Conservation (phyloP, 2,888 invertebrate species). For the Coleophora deauratella region DNA sequence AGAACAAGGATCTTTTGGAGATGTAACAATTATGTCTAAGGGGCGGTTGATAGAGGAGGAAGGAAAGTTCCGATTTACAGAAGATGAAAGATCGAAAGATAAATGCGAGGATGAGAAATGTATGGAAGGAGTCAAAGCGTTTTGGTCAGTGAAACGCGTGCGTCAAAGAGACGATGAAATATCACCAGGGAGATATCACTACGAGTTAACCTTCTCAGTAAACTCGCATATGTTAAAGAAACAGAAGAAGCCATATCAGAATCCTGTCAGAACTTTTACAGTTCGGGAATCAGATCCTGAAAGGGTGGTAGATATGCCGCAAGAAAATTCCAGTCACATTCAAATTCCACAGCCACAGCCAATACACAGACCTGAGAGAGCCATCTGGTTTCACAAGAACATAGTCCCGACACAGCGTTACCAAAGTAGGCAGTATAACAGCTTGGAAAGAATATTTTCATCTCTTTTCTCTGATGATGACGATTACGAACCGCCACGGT, state of each 20-base stretch:
- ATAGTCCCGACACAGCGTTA: slow-evolving; percentile 34
- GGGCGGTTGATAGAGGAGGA: slow-evolving; percentile 74
- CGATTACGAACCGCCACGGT: slow-evolving; percentile 29
- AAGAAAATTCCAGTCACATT: slow-evolving; percentile 21
- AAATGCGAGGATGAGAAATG: slow-evolving; percentile 61
- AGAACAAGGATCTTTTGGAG: slow-evolving; percentile 73
- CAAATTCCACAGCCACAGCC: slow-evolving; percentile 18
- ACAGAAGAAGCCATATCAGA: slow-evolving; percentile 59
- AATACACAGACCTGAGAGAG: slow-evolving; percentile 35
- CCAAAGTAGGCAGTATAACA: slow-evolving; percentile 30
- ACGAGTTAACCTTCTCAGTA: slow-evolving; percentile 80
- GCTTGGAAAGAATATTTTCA: slow-evolving; percentile 54
- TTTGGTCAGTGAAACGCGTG: slow-evolving; percentile 81
- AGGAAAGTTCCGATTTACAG: slow-evolving; percentile 72
- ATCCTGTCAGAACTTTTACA: slow-evolving; percentile 77
- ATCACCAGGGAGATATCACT: slow-evolving; percentile 61
- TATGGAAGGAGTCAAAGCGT: slow-evolving; percentile 70
- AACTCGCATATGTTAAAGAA: slow-evolving; percentile 66
- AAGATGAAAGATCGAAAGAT: slow-evolving; percentile 47
- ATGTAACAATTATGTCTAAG: slow-evolving; percentile 77
- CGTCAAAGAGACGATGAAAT: slow-evolving; percentile 74
- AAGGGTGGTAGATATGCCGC: slow-evolving; percentile 25
- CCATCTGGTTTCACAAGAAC: slow-evolving; percentile 58
- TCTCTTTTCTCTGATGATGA: slow-evolving; percentile 57
- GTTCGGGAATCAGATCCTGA: slow-evolving; percentile 69